Evolutionary conservation across 2,113 vertebrate species (phyloP).

Genomic region (Indicator maculatus): DNA sequence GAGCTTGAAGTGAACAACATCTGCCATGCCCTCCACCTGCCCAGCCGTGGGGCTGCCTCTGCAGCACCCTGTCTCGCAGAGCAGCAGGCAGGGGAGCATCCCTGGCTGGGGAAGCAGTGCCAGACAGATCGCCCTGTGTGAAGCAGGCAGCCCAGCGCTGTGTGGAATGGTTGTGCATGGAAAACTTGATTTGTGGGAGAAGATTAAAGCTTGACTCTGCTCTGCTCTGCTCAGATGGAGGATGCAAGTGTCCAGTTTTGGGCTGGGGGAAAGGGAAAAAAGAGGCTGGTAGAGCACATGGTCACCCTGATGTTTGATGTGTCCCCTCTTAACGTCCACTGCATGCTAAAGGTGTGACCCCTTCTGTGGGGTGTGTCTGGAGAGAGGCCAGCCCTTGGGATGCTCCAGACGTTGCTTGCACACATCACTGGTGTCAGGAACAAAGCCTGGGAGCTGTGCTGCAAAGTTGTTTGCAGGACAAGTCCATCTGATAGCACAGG

Average conservation of each 20-base stretch:
- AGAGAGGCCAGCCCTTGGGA: not conserved
- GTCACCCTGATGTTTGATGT: not conserved
- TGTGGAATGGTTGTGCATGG: not conserved
- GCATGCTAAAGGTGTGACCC: not conserved
- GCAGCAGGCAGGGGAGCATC: not conserved
- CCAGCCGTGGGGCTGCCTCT: not conserved
- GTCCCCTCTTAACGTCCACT: not conserved
- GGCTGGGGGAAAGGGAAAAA: not conserved
- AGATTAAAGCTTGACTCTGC: not conserved
- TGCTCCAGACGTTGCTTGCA: not conserved
- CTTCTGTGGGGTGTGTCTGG: fast-evolving
- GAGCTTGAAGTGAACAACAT: not conserved
- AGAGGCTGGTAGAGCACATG: not conserved
- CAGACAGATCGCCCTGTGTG: fast-evolving
- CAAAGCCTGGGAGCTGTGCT: not conserved
- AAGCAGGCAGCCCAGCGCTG: not conserved
- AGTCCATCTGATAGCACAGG: not conserved
- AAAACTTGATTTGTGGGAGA: fast-evolving
- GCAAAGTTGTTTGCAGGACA: not conserved
- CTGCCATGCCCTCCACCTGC: not conserved
- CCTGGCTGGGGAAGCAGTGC: fast-evolving
- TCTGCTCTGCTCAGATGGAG: not conserved
- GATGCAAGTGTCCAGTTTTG: not conserved
- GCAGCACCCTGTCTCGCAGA: fast-evolving
- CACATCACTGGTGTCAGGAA: not conserved